Conservation (phyloP, 2,797 vertebrate genomes). For the Helostoma temminkii region DNA sequence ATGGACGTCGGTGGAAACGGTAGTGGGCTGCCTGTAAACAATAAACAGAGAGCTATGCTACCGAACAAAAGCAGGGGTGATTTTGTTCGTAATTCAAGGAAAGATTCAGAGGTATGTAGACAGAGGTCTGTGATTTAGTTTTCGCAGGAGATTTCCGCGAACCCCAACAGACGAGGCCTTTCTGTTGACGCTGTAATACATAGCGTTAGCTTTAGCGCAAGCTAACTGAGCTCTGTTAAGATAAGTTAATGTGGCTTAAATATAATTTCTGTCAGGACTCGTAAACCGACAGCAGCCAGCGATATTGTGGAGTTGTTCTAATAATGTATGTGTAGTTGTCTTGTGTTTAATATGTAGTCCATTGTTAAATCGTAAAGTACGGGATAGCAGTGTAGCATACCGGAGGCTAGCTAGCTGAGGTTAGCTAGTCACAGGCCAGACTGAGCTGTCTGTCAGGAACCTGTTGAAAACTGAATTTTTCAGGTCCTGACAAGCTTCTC, state of each 20-base stretch:
- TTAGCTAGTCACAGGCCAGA: slow-evolving; percentile 40
- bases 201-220: slow-evolving; percentile 41
- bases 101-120: slow-evolving; percentile 92
- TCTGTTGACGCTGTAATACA: slow-evolving; percentile 8
- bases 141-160: background rate
- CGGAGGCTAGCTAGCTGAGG: slow-evolving; percentile 27
- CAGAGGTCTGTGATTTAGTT: background rate
- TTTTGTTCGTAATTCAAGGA: slow-evolving; percentile 91
- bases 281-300: background rate
- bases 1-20: slow-evolving; percentile 85
- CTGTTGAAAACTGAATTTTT: slow-evolving; percentile 19
- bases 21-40: slow-evolving; percentile 85
- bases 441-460: slow-evolving; percentile 30
- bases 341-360: accelerated
- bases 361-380: accelerated
- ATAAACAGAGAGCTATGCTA: slow-evolving; percentile 88
- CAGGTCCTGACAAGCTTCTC: background rate
- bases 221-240: slow-evolving; percentile 24
- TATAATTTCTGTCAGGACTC: background rate
- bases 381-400: background rate
- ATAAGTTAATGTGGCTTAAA: slow-evolving; percentile 17
- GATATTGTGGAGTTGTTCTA: accelerated
- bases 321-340: background rate
- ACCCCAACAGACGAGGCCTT: slow-evolving; percentile 11
- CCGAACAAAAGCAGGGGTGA: slow-evolving; percentile 87